A percentile compares a stretch with the other conserved stretches of the same genome.
phyloP scores from a whole-genome alignment of 2,113 vertebrate genomes.

The Onychostoma macrolepis region DNA sequence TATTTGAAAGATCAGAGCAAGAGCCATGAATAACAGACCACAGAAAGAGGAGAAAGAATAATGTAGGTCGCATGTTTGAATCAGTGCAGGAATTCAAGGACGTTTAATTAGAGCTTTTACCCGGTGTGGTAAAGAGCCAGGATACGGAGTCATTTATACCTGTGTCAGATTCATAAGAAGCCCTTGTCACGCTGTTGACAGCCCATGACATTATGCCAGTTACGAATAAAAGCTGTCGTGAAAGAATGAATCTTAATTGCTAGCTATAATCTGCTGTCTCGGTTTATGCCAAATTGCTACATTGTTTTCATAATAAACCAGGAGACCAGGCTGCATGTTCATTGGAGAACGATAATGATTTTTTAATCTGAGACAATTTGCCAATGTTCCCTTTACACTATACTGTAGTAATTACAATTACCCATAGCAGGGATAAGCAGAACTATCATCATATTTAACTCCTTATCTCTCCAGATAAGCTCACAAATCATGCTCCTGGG shows the following conservation, averaged over 20 bases:
- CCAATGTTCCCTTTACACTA: conserved; percentile 60
- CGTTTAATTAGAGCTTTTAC: conserved; percentile 37
- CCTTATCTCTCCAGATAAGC: conserved; percentile 69
- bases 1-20: conserved; percentile 23
- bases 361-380: conserved; percentile 74
- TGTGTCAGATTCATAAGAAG: conserved; percentile 33
- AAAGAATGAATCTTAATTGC: conserved; percentile 57
- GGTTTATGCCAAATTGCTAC: conserved; percentile 66
- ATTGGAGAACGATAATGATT: conserved; percentile 76
- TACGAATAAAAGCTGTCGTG: conserved; percentile 53
- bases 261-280: conserved; percentile 64
- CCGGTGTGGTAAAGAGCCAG: conserved; percentile 3
- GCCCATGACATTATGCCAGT: conserved; percentile 33
- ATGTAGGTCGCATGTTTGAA: neutral
- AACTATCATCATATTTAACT: conserved; percentile 66
- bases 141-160: conserved; percentile 24
- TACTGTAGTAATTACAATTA: conserved; percentile 67
- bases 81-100: conserved; percentile 12
- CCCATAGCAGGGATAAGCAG: conserved; percentile 63
- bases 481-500: conserved; percentile 61
- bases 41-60: conserved; percentile 36
- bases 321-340: conserved; percentile 66
- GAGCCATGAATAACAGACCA: neutral
- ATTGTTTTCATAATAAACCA: conserved; percentile 67
- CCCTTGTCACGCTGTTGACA: conserved; percentile 12